Percentiles rank a stretch among this genome's conserved stretches.
phyloP scores from a whole-genome alignment of 2,113 vertebrate species.

The Theristicus caerulescens region DNA sequence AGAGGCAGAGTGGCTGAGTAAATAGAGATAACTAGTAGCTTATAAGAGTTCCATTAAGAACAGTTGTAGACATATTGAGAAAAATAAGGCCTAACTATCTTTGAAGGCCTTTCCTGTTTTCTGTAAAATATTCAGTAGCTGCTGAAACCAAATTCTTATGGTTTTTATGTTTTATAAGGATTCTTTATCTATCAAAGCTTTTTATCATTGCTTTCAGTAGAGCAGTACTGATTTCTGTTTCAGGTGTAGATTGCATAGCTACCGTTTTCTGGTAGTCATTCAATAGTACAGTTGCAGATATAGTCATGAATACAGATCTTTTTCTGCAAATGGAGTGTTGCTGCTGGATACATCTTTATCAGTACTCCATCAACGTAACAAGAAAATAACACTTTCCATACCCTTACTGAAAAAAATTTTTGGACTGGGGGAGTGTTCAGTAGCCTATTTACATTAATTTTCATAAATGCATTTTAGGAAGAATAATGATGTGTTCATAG shows the following conservation, averaged over 20 bases:
- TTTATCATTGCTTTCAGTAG: conserved; percentile 57
- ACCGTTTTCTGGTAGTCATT: conserved; percentile 22
- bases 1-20: not conserved
- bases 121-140: not conserved
- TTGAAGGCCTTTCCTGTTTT: conserved; percentile 4
- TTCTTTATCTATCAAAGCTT: conserved; percentile 61
- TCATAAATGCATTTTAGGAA: not conserved
- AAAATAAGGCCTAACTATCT: conserved; percentile 33
- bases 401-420: not conserved
- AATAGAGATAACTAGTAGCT: conserved; percentile 34
- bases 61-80: not conserved
- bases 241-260: conserved; percentile 4
- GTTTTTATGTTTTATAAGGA: not conserved
- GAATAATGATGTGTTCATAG: not conserved
- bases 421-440: not conserved
- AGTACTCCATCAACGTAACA: not conserved
- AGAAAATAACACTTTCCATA: not conserved
- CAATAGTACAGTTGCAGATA: not conserved
- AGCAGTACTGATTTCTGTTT: conserved; percentile 69
- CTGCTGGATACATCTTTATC: not conserved
- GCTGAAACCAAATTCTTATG: not conserved
- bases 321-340: not conserved
- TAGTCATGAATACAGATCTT: not conserved
- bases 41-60: conserved; percentile 21
- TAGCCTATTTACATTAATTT: not conserved